These are phyloP conservation scores for Siniperca undulata DNA, from an alignment of 2,797 vertebrate species.

Conservation along the genomic window DNA sequence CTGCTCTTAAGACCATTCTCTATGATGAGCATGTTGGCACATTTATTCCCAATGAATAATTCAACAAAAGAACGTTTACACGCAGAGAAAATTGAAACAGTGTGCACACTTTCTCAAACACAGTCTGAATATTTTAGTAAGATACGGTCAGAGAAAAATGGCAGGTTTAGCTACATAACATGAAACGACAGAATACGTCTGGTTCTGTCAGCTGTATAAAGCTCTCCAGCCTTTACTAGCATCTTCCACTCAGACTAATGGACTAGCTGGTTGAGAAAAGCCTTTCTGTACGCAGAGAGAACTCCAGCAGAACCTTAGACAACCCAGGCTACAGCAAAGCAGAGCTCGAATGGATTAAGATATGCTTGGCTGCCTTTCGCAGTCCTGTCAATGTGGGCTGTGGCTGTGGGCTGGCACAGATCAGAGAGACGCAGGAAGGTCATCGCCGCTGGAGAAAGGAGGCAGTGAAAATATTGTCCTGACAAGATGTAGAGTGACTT, in stretches of 20 bases:
- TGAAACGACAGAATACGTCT: conserved; percentile 43
- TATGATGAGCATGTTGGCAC: conserved; percentile 67
- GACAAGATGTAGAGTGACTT: conserved; percentile 81
- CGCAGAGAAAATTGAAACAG: conserved; percentile 65
- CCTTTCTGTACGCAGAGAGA: conserved; percentile 20
- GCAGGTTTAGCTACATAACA: conserved; percentile 46
- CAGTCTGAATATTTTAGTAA: conserved; percentile 67
- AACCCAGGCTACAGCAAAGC: conserved; percentile 54
- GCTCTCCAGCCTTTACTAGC: conserved; percentile 21
- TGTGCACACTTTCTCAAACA: conserved; percentile 62
- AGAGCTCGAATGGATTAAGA: conserved; percentile 72
- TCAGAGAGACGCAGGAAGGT: conserved; percentile 77
- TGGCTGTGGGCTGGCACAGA: conserved; percentile 70
- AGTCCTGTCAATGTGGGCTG: conserved; percentile 72
- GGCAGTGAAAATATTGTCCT: conserved; percentile 80
- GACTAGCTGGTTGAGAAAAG: conserved; percentile 55
- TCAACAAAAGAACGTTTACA: conserved; percentile 74
- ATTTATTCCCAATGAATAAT: conserved; percentile 81
- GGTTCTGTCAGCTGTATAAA: conserved; percentile 54
- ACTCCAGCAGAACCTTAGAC: conserved; percentile 58
- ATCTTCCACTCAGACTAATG: conserved; percentile 61
- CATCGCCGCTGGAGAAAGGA: conserved; percentile 71
- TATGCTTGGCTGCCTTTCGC: conserved; percentile 73
- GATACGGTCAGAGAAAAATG: conserved; percentile 55
- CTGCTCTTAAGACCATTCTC: conserved; percentile 56